Conservation (phyloP, 2,888 invertebrate genomes). For the Aethes cnicana region DNA sequence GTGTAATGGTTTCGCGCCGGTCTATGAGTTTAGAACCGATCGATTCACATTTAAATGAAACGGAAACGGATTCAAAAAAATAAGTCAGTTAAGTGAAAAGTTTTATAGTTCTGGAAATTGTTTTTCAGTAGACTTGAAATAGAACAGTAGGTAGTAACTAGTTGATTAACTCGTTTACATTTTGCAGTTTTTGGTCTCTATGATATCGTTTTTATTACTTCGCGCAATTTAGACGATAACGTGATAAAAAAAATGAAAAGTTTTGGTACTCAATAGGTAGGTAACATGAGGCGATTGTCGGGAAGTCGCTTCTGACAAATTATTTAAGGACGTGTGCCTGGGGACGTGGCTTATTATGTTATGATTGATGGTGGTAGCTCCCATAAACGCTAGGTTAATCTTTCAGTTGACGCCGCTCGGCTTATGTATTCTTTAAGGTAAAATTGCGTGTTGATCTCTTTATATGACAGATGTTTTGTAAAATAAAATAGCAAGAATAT, state of each 20-base stretch:
- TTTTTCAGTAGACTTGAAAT: too few relatives aligned
- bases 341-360: slow-evolving; percentile 70
- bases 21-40: slow-evolving; percentile 66
- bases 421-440: too few relatives aligned
- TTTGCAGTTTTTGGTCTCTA: too few relatives aligned
- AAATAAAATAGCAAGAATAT: too few relatives aligned
- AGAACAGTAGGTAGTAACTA: too few relatives aligned
- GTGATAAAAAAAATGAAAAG: not conserved
- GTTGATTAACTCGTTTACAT: too few relatives aligned
- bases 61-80: not conserved
- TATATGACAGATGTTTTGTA: too few relatives aligned
- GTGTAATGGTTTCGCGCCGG: slow-evolving; percentile 79
- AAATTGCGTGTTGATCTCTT: too few relatives aligned
- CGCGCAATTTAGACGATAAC: too few relatives aligned
- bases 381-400: slow-evolving; percentile 63
- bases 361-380: slow-evolving; percentile 75
- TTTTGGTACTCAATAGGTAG: slow-evolving; percentile 39
- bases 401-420: slow-evolving; percentile 34
- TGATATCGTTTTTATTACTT: too few relatives aligned
- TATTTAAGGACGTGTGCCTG: slow-evolving; percentile 79
- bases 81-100: not conserved
- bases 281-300: slow-evolving; percentile 55
- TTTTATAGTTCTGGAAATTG: not conserved
- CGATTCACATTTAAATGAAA: slow-evolving; percentile 54
- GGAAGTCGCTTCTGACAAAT: slow-evolving; percentile 76